These are phyloP conservation scores for Sebastes umbrosus DNA, from an alignment of 2,797 vertebrate genomes.

Conservation along the genomic window DNA sequence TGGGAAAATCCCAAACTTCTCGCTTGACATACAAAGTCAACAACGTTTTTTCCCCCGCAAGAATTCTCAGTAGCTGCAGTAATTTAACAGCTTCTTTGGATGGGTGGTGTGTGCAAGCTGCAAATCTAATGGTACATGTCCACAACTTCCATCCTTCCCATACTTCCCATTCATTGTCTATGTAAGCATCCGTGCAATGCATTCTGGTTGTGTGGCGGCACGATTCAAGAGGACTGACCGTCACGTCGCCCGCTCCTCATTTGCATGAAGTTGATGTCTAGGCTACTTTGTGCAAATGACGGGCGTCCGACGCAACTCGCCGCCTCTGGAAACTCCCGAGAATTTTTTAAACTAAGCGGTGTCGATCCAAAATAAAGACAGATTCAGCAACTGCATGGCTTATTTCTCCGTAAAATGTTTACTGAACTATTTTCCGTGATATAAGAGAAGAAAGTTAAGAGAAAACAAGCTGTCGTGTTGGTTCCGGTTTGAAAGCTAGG, in stretches of 20 bases:
- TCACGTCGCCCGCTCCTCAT: background rate
- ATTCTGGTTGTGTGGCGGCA: background rate
- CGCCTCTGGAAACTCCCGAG: too few species aligned
- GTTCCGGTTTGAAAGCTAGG: too few species aligned
- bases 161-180: background rate
- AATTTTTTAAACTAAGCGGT: too few species aligned
- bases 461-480: too few species aligned
- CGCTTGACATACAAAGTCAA: constrained; percentile 58
- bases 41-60: constrained; percentile 39
- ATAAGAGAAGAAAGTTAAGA: too few species aligned
- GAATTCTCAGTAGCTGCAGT: constrained; percentile 42
- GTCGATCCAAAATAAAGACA: too few species aligned
- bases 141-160: background rate
- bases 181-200: background rate
- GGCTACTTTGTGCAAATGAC: too few species aligned
- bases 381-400: too few species aligned
- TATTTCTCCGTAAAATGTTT: too few species aligned
- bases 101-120: constrained; percentile 21
- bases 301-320: too few species aligned
- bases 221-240: background rate
- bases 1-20: constrained; percentile 58
- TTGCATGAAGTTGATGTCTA: background rate
- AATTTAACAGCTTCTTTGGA: constrained; percentile 23
- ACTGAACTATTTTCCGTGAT: too few species aligned
- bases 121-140: background rate